Evolutionary conservation across 2,113 vertebrate genomes (phyloP).

Genomic region (Empidonax alnorum): DNA sequence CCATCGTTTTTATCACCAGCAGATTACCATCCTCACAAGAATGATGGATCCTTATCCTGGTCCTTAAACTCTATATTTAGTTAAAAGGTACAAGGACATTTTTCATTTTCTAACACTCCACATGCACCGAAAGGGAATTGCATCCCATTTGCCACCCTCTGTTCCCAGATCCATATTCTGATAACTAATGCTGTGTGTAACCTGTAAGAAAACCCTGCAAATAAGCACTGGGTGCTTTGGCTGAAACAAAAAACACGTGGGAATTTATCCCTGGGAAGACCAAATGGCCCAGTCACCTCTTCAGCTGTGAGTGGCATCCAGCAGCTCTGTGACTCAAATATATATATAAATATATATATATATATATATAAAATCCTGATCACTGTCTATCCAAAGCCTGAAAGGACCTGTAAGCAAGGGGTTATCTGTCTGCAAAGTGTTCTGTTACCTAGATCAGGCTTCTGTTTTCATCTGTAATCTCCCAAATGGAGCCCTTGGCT

Average conservation of each 20-base stretch:
- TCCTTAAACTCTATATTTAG: neutral
- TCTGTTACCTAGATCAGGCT: neutral
- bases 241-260: neutral
- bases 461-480: neutral
- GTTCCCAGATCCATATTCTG: neutral
- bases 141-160: neutral
- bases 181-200: neutral
- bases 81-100: neutral
- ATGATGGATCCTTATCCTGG: neutral
- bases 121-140: neutral
- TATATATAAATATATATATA: no score
- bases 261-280: neutral
- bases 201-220: neutral
- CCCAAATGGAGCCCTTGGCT: fast-evolving
- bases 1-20: neutral
- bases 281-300: neutral
- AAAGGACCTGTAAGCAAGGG: neutral
- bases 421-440: neutral
- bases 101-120: neutral
- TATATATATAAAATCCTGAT: neutral
- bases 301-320: neutral
- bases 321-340: neutral
- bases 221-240: neutral
- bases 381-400: neutral
- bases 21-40: neutral